Evolutionary conservation across 2,888 invertebrate genomes (phyloP), one percentile per base, ranked within the genome.

Genomic region (Tridacna gigas): DNA sequence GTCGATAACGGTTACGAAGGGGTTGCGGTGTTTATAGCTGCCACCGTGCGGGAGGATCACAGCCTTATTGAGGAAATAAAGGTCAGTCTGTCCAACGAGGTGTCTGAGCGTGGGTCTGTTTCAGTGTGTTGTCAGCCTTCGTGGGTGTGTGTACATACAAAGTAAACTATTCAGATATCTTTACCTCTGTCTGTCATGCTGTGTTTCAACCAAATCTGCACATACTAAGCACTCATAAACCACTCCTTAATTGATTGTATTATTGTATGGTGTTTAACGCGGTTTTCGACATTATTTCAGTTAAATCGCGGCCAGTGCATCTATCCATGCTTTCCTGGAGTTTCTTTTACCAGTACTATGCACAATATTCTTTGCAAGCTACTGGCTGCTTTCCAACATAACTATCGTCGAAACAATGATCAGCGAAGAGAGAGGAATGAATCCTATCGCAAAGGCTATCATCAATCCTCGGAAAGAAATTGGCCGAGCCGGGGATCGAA

Each of bases 1-100:
- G 67, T 67, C 3, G 45, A 67, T 37, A 67, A 67, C 26, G 67
- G 67, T 5, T 67, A 67, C 26, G 67, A 67, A 20, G 67, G 67
- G 2, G 67, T 67, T 20, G 45, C 20, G n/a, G 67, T 67, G 18
- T 67, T 37, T 37, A 67, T 67, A 67, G 5, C 67, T 12, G 26
- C 4, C 67, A n/a, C 67, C 20, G 67, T 67, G 45, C 20, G 9
- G 37, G 67, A 67, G n/a, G 67, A 67, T 67, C 67, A 5, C 2
- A 26, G 37, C 3, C 67, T 67, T 45, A 67, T 67, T 5, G 20
- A 67, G 9, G n/a, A 67, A 3, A 67, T 67, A 13, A 28, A 67
- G 67, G 67, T 67, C 13, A 37, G 37, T 45, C 7, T n/a, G n/a
- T n/a, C n/a, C n/a, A n/a, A n/a, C n/a, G n/a, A n/a, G n/a, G n/a